Conservation (phyloP, 1,140 invertebrate species). For the Harlomillsia oculata region DNA sequence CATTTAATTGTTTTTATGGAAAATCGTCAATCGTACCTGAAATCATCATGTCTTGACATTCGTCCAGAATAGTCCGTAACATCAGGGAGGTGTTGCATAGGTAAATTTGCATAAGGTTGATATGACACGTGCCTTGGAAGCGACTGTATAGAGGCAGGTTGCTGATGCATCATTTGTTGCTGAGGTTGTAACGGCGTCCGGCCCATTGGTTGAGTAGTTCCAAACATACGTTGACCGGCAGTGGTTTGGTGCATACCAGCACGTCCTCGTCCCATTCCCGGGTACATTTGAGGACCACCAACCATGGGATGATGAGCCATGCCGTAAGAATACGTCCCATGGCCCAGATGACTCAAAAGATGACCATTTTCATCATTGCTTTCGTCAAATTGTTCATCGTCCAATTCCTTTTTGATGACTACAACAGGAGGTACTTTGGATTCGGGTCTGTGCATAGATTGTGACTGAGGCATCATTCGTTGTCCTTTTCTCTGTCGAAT, state of each 20-base stretch:
- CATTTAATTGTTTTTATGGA: no score
- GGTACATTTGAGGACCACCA: slow-evolving; percentile 37
- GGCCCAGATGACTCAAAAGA: slow-evolving; percentile 11
- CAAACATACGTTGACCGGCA: slow-evolving; percentile 14
- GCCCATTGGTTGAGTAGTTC: slow-evolving; percentile 4
- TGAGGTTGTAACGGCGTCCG: slow-evolving; percentile 1
- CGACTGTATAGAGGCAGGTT: slow-evolving; percentile 31
- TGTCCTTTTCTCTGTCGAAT: slow-evolving; percentile 56
- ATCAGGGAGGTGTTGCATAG: slow-evolving; percentile 31
- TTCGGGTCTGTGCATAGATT: slow-evolving; percentile 51
- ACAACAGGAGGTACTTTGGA: slow-evolving; percentile 84
- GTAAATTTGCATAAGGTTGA: slow-evolving; percentile 34
- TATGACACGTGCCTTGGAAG: slow-evolving; percentile 34
- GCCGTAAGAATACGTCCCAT: slow-evolving; percentile 14
- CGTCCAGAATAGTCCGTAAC: slow-evolving; percentile 31
- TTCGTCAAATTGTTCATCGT: slow-evolving; percentile 60
- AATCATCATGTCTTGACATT: slow-evolving; percentile 31
- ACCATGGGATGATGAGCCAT: neutral
- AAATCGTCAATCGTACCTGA: slow-evolving; percentile 18
- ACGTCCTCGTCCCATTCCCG: slow-evolving; percentile 39
- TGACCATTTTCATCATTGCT: slow-evolving; percentile 32
- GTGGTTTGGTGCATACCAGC: slow-evolving; percentile 1
- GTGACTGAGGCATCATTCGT: slow-evolving; percentile 32
- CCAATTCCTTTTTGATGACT: slow-evolving; percentile 82
- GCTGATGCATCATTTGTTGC: slow-evolving; percentile 10